Evolutionary conservation across 1,140 invertebrate genomes (phyloP), one percentile per base, ranked within the genome.

Genomic region (Meloidogyne chitwoodi): DNA sequence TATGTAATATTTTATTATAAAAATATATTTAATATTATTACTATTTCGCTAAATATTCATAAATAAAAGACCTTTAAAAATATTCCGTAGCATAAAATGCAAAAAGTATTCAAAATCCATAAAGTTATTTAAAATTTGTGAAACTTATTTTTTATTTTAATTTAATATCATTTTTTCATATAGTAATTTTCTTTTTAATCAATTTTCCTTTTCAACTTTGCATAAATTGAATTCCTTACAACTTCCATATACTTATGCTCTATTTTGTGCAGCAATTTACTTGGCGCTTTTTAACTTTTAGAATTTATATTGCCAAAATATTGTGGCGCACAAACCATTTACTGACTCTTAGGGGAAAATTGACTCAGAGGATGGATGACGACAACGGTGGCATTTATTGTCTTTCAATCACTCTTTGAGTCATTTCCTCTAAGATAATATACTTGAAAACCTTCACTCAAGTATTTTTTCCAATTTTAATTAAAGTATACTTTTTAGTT

Each of bases 391-490:
- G 19, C 48, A 48, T 19, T 48, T 48, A 38, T 31, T 27, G 67
- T 48, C 24, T 68, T 68, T 68, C 67, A 44, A 44, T 68, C 26
- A 48, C 11, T 14, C 29, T 68, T 68, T 68, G 11, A 44, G 67
- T 48, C 48, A 44, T 27, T 34, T 34, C 16, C 38, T 68, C 22
- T 5, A 14, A 11, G 4, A 44, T 22, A 27, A 27, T 31, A 24
- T 16, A 26, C 34, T 44, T 48, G 22, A 68, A 68, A 68, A 26
- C 65, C 22, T n/a, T 29, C 22, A 29, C 34, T 56, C 29, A 68
- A 67, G 27, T 41, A 27, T 44, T 44, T 70, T 41, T 61, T 22
- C 34, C 31, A 44, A 27, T 22, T 61, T 70, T 44, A 44, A 56
- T 29, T 26, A 70, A 70, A 56, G 68, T 27, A n/a, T n/a, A 44